Conservation (phyloP, 2,888 invertebrate genomes). For the Drosophila subquinaria region DNA sequence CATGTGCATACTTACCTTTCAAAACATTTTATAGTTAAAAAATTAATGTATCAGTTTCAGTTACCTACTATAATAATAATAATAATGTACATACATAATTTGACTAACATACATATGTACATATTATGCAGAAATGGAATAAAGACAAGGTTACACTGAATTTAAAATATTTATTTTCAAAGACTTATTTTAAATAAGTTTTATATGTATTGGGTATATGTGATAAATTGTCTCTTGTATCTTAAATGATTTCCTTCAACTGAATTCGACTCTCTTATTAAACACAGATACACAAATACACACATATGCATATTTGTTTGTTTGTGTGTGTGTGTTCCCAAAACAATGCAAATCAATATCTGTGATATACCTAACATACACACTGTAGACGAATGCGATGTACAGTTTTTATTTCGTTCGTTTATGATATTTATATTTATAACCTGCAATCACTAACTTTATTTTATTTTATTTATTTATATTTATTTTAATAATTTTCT, state of each 20-base stretch:
- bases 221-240: constrained; percentile 36
- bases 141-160: constrained; percentile 14
- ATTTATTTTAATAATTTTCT: not conserved
- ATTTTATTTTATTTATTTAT: not conserved
- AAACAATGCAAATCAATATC: not conserved
- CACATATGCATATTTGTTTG: not conserved
- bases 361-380: not conserved
- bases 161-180: constrained; percentile 56
- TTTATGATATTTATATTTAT: constrained; percentile 8
- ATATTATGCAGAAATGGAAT: not conserved
- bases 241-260: constrained; percentile 30
- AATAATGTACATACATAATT: too few relatives aligned
- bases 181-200: constrained; percentile 50
- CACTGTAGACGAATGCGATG: not conserved
- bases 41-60: too few relatives aligned
- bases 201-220: constrained; percentile 41
- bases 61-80: too few relatives aligned
- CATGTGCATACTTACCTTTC: too few relatives aligned
- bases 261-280: not conserved
- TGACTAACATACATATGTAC: not conserved
- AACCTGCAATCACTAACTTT: constrained; percentile 15
- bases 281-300: not conserved
- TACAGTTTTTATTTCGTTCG: not conserved
- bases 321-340: not conserved
- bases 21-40: too few relatives aligned